Evolutionary conservation across 2,888 invertebrate genomes (phyloP).

Genomic region (Stenchaetothrips biformis): DNA sequence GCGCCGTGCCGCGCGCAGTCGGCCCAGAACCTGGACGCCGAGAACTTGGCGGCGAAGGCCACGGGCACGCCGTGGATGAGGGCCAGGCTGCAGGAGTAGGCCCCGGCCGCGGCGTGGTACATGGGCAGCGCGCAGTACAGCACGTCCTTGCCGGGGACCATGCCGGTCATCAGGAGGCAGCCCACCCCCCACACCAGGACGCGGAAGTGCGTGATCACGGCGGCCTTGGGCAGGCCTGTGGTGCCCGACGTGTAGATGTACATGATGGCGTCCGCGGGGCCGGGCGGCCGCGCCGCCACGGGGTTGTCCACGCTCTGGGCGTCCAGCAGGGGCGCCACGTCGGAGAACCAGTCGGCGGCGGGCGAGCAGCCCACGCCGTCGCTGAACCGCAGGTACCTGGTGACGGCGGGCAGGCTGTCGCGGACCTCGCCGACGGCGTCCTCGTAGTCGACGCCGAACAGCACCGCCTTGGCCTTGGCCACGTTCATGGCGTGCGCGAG

Average conservation of each 20-base stretch:
- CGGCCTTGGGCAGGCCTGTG: conserved; percentile 95
- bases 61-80: conserved; percentile 46
- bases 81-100: conserved; percentile 47
- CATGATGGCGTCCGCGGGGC: conserved; percentile 46
- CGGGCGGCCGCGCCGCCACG: neutral
- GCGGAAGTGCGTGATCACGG: conserved; percentile 73
- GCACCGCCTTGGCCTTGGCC: conserved; percentile 50
- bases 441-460: conserved; percentile 47
- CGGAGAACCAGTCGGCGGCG: neutral
- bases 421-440: conserved; percentile 33
- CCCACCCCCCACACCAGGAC: conserved; percentile 46
- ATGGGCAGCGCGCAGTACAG: conserved; percentile 48
- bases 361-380: neutral
- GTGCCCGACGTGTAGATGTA: conserved; percentile 95
- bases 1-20: conserved; percentile 49
- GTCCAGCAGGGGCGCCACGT: neutral
- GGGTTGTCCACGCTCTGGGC: neutral
- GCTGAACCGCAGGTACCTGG: neutral
- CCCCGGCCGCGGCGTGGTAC: conserved; percentile 49
- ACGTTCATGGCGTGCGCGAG: conserved; percentile 53
- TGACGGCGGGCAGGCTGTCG: neutral
- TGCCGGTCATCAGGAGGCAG: conserved; percentile 43
- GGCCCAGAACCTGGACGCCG: conserved; percentile 49
- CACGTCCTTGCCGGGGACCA: conserved; percentile 44
- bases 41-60: conserved; percentile 47